A percentile compares a stretch with the other conserved stretches of the same genome.
Evolutionary conservation across 2,888 invertebrate species (phyloP).

Genomic region (Chloroclystis v-ata): DNA sequence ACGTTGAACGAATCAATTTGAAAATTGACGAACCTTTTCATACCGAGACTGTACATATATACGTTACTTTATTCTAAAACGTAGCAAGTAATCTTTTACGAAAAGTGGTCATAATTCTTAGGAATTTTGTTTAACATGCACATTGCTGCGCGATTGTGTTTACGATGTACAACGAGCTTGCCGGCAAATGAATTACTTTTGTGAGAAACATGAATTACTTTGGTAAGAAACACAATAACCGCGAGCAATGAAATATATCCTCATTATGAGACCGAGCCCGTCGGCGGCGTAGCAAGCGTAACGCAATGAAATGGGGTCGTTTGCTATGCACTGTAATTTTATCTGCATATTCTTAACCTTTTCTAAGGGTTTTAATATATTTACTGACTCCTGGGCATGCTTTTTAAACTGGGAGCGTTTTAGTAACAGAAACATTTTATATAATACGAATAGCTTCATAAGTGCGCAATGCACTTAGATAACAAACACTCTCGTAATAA

Average conservation of each 20-base stretch:
- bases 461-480: too few species aligned
- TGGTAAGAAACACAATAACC: constrained; percentile 29
- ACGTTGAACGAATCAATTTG: too few species aligned
- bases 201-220: constrained; percentile 29
- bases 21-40: too few species aligned
- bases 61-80: constrained; percentile 1
- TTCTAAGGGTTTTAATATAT: too few species aligned
- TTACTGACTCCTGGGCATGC: too few species aligned
- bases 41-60: too few species aligned
- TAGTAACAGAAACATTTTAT: too few species aligned
- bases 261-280: constrained; percentile 27
- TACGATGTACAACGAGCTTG: constrained; percentile 17
- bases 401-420: too few species aligned
- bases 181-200: constrained; percentile 28
- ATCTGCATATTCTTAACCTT: too few species aligned
- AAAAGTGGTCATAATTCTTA: constrained; percentile 15
- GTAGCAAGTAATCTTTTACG: constrained; percentile 12
- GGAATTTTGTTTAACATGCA: constrained; percentile 17
- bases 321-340: constrained; percentile 16
- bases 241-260: constrained; percentile 29
- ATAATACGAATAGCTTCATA: too few species aligned
- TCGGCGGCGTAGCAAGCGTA: constrained; percentile 7
- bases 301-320: constrained; percentile 16
- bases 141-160: constrained; percentile 14
- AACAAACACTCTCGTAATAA: too few species aligned